These are phyloP conservation scores for Sitta europaea DNA, from an alignment of 2,113 vertebrate species.

Conservation along the genomic window DNA sequence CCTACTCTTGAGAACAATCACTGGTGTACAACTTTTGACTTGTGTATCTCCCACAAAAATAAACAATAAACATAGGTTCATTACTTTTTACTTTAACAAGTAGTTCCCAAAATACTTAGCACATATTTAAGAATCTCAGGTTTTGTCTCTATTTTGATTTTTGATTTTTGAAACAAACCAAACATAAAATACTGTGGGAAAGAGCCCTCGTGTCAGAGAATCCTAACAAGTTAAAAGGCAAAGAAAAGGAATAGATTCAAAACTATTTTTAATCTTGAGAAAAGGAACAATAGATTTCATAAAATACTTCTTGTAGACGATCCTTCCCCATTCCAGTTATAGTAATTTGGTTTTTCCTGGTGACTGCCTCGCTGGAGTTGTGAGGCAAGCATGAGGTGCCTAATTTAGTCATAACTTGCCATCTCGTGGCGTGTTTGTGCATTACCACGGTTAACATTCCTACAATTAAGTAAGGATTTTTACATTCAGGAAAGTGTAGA, in stretches of 20 bases:
- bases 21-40: background rate
- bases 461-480: background rate
- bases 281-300: background rate
- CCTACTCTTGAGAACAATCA: background rate
- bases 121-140: background rate
- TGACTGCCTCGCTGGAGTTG: too few species aligned
- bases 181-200: background rate
- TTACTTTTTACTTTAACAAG: background rate
- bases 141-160: background rate
- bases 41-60: background rate
- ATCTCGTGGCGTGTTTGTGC: background rate
- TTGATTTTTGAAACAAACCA: background rate
- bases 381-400: accelerated
- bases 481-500: background rate
- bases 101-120: background rate
- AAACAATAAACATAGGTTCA: background rate
- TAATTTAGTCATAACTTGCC: background rate
- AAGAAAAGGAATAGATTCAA: background rate
- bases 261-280: background rate
- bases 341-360: background rate
- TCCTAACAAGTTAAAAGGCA: background rate
- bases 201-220: background rate
- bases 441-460: background rate
- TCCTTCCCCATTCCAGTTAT: background rate
- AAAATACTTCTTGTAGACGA: background rate